A percentile compares a stretch with the other conserved stretches of the same genome.
Evolutionary conservation across 2,888 invertebrate species (phyloP).

Genomic region (Scaptomyza parva): DNA sequence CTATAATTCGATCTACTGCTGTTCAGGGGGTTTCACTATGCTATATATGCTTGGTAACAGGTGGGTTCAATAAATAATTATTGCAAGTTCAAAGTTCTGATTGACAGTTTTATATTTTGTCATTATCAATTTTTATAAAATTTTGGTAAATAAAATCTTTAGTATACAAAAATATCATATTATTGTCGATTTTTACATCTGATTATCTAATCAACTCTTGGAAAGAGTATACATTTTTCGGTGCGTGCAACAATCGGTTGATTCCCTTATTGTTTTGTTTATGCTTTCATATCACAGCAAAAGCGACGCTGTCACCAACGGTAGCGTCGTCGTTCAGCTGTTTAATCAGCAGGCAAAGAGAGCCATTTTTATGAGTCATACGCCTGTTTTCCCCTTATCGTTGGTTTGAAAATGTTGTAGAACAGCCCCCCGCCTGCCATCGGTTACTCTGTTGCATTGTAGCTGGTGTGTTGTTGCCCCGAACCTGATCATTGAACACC

Average conservation of each 20-base stretch:
- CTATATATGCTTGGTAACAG: not conserved
- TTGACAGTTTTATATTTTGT: not conserved
- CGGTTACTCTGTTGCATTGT: not conserved
- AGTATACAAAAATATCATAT: not conserved
- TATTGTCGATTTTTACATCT: not conserved
- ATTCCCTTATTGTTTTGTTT: slow-evolving; percentile 49
- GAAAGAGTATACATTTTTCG: slow-evolving; percentile 23
- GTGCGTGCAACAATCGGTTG: not conserved
- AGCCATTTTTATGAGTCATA: slow-evolving; percentile 48
- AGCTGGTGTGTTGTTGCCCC: slow-evolving; percentile 19
- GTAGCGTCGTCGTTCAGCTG: slow-evolving; percentile 47
- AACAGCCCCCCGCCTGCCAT: not conserved
- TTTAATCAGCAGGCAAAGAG: slow-evolving; percentile 61
- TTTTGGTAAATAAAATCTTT: too few relatives aligned
- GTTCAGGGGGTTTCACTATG: slow-evolving; percentile 4
- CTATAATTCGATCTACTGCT: slow-evolving; percentile 21
- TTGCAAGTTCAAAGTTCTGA: not conserved
- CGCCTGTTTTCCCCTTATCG: slow-evolving; percentile 45
- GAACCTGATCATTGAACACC: slow-evolving; percentile 56
- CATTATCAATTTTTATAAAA: not conserved
- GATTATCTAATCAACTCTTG: not conserved
- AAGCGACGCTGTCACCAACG: slow-evolving; percentile 32
- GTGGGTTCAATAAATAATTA: not conserved
- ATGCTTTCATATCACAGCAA: slow-evolving; percentile 40
- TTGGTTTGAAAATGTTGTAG: slow-evolving; percentile 23